Percentiles rank a stretch among this genome's conserved stretches.
phyloP scores from a whole-genome alignment of 2,888 invertebrate species.

The Volucella inflata region DNA sequence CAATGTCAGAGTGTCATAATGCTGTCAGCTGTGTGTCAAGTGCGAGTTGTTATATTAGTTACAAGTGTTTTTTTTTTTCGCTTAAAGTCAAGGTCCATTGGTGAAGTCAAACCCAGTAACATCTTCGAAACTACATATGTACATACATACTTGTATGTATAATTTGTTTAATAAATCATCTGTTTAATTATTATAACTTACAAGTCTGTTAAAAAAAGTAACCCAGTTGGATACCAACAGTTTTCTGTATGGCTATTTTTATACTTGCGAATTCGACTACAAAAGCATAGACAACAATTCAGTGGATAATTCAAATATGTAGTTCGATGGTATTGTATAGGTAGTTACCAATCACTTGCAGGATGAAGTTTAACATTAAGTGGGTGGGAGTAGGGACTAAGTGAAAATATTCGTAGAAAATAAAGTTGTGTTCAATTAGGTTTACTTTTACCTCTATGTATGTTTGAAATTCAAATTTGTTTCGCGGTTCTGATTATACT shows the following conservation, averaged over 20 bases:
- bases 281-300: constrained; percentile 23
- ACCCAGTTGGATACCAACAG: constrained; percentile 2
- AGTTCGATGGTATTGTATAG: constrained; percentile 1
- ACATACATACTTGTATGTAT: too few relatives aligned
- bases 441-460: constrained; percentile 10
- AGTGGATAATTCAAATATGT: constrained; percentile 10
- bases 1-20: constrained; percentile 7
- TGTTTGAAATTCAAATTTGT: constrained; percentile 36
- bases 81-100: constrained; percentile 62
- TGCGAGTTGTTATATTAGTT: constrained; percentile 39
- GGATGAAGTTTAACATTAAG: constrained; percentile 1
- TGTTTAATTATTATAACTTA: constrained; percentile 1
- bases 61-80: constrained; percentile 24
- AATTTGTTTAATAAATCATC: constrained; percentile 7
- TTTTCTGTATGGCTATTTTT: constrained; percentile 6
- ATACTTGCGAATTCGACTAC: neutral
- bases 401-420: constrained; percentile 35
- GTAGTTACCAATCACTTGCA: constrained; percentile 10
- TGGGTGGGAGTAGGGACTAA: constrained; percentile 11
- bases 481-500: constrained; percentile 13
- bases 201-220: constrained; percentile 20
- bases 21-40: constrained; percentile 56
- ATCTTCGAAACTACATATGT: constrained; percentile 29
- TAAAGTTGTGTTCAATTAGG: constrained; percentile 35
- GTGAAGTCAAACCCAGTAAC: constrained; percentile 34